phyloP scores from a whole-genome alignment of 2,888 invertebrate species.

The Tetropium fuscum region DNA sequence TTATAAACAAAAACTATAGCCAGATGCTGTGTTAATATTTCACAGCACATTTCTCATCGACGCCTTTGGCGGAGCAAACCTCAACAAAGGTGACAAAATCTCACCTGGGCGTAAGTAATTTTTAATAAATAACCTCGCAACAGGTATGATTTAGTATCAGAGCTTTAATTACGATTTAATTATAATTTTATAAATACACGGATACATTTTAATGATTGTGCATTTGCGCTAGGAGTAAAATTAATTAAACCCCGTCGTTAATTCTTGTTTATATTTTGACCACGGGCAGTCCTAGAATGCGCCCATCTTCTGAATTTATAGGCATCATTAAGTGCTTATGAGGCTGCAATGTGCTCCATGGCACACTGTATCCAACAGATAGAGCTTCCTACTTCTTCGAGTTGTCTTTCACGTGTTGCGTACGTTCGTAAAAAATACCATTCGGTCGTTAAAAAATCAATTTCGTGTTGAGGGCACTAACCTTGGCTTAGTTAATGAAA shows the following conservation, averaged over 20 bases:
- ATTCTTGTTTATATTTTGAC: slow-evolving; percentile 22
- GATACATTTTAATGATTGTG: slow-evolving; percentile 6
- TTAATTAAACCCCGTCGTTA: slow-evolving; percentile 18
- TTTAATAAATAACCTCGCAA: slow-evolving; percentile 31
- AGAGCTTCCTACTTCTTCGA: too few relatives aligned
- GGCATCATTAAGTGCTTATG: slow-evolving; percentile 21
- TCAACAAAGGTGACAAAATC: too few relatives aligned
- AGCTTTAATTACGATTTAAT: slow-evolving; percentile 12
- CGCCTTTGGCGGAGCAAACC: too few relatives aligned
- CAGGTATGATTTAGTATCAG: neutral
- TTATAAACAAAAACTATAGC: too few relatives aligned
- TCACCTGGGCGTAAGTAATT: slow-evolving; percentile 29
- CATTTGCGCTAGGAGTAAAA: neutral
- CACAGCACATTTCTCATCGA: too few relatives aligned
- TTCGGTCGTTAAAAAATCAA: too few relatives aligned
- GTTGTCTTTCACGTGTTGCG: too few relatives aligned
- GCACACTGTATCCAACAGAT: slow-evolving; percentile 12
- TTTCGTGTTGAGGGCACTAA: too few relatives aligned
- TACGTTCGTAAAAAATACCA: too few relatives aligned
- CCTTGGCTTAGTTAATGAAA: too few relatives aligned
- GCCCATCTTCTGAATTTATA: slow-evolving; percentile 20
- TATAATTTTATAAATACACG: slow-evolving; percentile 3
- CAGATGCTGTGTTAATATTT: too few relatives aligned
- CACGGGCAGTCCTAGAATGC: slow-evolving; percentile 23
- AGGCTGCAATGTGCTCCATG: slow-evolving; percentile 23